Base-by-base conservation (phyloP, 2,113 vertebrate species). In the Oplegnathus fasciatus region DNA sequence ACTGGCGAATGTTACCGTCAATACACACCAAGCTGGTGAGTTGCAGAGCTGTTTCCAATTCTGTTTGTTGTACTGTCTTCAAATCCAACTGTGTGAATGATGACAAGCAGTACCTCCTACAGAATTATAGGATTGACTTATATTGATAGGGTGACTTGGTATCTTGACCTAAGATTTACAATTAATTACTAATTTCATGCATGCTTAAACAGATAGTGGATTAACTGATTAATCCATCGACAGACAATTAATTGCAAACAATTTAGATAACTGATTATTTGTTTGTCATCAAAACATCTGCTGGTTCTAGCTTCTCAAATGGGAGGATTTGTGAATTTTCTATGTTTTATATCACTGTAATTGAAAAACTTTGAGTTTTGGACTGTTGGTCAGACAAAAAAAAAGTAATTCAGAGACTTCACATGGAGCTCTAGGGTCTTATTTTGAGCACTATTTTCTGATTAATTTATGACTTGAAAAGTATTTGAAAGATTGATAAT, bases 11-110 rank as follows among this genome's bases (percentile, higher is more conserved):
- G 96, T 99, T 84, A 98, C 97, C 0, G 93, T 99, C 91, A 97
- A 95, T 65, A 98, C 97, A 0, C 97, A 98, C 86, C 98, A 98
- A 87, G 96, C 97, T 40, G 98, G 98, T 99, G 94, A 97, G 98
- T 96, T 78, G 32, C 17, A 76, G 17, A 54, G 30, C 40, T 88
- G 4, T 75, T 79, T 52, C 10, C 4, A 32, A 6, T 85, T 86
- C 20, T 66, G 17, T 81, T 75, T 83, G 37, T 61, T 67, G 69
- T 57, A 1, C 11, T 67, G n/a, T 78, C 54, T 73, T 75, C 55
- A 32, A 32, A 62, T 64, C 46, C 15, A 40, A 9, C 24, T 15
- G 26, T 64, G 10, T n/a, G 26, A 48, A 46, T 75, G 5, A 70
- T 26, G 22, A 62, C 50, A 55, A 22, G 11, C 26, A 61, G 13